Conservation (phyloP, 2,797 vertebrate genomes). For the Bradypodion ventrale region DNA sequence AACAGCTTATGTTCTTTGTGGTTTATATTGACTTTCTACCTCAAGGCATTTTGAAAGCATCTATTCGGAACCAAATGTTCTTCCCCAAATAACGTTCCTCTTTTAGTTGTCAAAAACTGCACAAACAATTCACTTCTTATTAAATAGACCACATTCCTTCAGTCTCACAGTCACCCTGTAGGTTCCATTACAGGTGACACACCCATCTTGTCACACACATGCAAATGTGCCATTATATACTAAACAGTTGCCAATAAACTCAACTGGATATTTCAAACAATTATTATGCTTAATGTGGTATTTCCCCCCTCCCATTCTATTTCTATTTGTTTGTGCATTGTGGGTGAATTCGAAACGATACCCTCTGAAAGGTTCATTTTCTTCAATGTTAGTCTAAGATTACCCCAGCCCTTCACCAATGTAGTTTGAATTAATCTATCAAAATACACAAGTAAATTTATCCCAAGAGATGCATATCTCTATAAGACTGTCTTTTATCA, state of each 20-base stretch:
- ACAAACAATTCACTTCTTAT: background rate
- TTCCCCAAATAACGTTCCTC: background rate
- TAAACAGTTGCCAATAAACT: background rate
- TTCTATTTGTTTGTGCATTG: background rate
- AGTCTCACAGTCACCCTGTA: background rate
- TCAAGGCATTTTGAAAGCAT: background rate
- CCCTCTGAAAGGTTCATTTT: background rate
- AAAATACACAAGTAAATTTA: background rate
- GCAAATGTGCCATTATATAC: background rate
- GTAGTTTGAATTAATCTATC: slow-evolving; percentile 1
- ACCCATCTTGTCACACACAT: background rate
- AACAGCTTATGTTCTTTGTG: no score
- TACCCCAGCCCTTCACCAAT: background rate
- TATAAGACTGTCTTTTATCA: background rate
- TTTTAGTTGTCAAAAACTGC: background rate
- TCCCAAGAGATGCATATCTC: background rate
- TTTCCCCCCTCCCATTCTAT: background rate
- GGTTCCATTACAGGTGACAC: background rate
- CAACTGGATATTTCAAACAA: background rate
- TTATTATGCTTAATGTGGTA: background rate
- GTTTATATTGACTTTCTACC: background rate
- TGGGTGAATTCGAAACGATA: background rate
- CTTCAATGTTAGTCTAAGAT: background rate
- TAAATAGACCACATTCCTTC: background rate
- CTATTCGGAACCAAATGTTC: background rate